Evolutionary conservation across 1,140 invertebrate species (phyloP), one percentile per base, ranked within the genome.

Genomic region (Lordiphosa clarofinis): DNA sequence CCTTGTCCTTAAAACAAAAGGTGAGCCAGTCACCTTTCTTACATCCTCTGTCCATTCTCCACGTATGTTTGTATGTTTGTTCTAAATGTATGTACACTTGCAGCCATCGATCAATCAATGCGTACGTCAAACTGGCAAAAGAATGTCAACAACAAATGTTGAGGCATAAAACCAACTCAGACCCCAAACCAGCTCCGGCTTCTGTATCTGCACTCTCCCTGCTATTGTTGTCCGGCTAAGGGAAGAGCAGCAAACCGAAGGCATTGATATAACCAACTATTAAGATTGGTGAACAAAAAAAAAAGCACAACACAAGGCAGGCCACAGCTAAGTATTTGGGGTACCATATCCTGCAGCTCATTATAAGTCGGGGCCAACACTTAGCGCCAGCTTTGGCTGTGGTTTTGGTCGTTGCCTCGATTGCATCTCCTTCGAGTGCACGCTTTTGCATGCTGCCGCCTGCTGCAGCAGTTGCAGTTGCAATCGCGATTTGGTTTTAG

Each of bases 401-500:
- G 10, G 37, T 7, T 31, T 50, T 24, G 63, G 55, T 79, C 74
- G 58, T 73, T 79, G 73, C 39, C 53, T 79, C 66, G 75, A 79
- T 81, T 81, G 75, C 53, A 81, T 81, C 75, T 79, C 47, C 53
- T 57, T 67, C 13, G 21, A 31, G 44, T 55, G 56, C 52, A 62
- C 59, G 59, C 59, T 62, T 68, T 68, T 67, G 64, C 64, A 67
- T 70, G 60, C 52, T 63, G 65, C 71, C 71, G 43, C 37, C 58
- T 39, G 37, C 38, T 68, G 36, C 36, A 50, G n/a, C 31, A 10
- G 47, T 55, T 72, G 56, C 59, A 64, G 56, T 59, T 73, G 79
- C 73, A 84, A 84, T 84, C 78, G 78, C 78, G 78, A 84, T 84
- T 84, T 68, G 63, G 57, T 43, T 64, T 73, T 70, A 52, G 65